Evolutionary conservation across 2,113 vertebrate genomes (phyloP).

Genomic region (Sakesphorus luctuosus): DNA sequence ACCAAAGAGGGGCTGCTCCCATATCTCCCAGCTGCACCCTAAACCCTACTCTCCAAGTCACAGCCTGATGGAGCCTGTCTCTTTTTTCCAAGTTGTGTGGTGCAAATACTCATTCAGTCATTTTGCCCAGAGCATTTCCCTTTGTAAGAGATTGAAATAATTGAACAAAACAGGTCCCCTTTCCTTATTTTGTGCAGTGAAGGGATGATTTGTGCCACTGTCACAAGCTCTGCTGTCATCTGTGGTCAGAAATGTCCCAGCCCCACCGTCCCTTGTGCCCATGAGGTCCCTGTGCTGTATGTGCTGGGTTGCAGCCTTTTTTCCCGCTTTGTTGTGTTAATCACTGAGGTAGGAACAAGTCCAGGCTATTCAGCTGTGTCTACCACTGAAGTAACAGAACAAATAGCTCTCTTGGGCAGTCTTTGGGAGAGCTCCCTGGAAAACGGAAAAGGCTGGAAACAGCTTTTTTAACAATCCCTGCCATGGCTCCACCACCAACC

Average conservation of each 20-base stretch:
- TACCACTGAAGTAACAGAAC: slow-evolving; percentile 18
- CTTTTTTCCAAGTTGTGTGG: background rate
- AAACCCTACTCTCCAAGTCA: background rate
- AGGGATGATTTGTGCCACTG: background rate
- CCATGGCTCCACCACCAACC: background rate
- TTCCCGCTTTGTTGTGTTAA: background rate
- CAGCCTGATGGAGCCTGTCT: background rate
- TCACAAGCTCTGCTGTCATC: background rate
- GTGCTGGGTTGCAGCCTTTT: background rate
- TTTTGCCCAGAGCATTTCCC: background rate
- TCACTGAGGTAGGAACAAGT: background rate
- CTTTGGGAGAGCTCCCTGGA: slow-evolving; percentile 28
- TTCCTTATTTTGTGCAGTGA: background rate
- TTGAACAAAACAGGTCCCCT: background rate
- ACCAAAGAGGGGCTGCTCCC: background rate
- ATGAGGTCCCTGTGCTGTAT: background rate
- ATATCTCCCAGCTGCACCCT: background rate
- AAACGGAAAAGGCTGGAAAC: slow-evolving; percentile 39
- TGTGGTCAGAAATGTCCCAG: background rate
- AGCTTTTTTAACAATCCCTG: slow-evolving; percentile 11
- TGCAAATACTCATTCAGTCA: background rate
- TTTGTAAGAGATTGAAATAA: background rate
- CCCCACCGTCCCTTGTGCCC: background rate
- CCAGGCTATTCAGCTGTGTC: background rate
- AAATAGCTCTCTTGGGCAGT: slow-evolving; percentile 24